These are phyloP conservation scores for Enteromius paludinosus DNA, from an alignment of 2,797 vertebrate genomes.

Conservation along the genomic window DNA sequence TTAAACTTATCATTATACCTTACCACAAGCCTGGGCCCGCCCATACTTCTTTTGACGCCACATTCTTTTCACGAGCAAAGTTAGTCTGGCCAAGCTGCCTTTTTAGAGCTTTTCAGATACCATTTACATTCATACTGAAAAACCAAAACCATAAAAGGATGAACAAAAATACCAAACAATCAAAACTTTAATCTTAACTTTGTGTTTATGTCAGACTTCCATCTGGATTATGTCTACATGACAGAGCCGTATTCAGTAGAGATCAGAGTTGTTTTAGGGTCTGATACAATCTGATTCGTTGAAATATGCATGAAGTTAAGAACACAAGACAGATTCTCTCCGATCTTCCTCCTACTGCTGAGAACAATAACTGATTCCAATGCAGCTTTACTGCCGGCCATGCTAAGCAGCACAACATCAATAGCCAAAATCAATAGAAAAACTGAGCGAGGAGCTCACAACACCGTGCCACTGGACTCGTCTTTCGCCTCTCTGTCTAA, in stretches of 20 bases:
- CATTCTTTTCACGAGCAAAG: too few relatives aligned
- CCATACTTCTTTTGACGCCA: too few relatives aligned
- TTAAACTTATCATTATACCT: too few relatives aligned
- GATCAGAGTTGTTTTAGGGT: background rate
- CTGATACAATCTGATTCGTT: background rate
- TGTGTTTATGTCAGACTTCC: background rate
- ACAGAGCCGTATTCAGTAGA: background rate
- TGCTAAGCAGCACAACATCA: background rate
- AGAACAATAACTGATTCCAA: constrained; percentile 24
- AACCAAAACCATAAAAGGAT: background rate
- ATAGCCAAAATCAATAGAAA: constrained; percentile 31
- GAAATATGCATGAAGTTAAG: background rate
- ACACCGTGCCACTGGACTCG: background rate
- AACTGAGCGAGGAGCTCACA: constrained; percentile 4
- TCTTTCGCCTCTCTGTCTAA: constrained; percentile 15
- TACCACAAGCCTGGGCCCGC: too few relatives aligned
- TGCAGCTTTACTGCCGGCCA: constrained; percentile 21
- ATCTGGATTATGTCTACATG: background rate
- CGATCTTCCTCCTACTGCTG: background rate
- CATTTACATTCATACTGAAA: background rate
- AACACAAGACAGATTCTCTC: background rate
- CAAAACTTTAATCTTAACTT: background rate
- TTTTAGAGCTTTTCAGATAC: too few relatives aligned
- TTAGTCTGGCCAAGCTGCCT: too few relatives aligned
- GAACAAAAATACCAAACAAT: background rate